These are phyloP conservation scores for Paradoxurus hermaphroditus DNA, from an alignment of 2,113 vertebrate species.

Conservation along the genomic window DNA sequence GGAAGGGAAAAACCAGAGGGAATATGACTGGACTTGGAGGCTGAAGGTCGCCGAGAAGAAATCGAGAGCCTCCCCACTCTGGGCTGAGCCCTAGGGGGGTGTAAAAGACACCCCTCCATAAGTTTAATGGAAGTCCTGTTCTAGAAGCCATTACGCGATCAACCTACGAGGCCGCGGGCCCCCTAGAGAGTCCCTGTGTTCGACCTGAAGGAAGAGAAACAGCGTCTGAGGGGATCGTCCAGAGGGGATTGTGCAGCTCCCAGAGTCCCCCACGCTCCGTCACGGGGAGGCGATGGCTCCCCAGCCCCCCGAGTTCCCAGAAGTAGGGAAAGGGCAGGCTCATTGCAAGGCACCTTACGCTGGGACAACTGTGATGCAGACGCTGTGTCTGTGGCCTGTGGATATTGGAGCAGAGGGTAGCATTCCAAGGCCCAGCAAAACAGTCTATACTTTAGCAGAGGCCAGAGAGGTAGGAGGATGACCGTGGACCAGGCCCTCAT, in stretches of 20 bases:
- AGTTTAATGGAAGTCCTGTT: background rate
- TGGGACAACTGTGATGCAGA: background rate
- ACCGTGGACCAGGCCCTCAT: background rate
- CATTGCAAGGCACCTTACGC: background rate
- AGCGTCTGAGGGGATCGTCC: background rate
- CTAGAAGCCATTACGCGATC: background rate
- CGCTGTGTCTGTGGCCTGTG: fast-evolving
- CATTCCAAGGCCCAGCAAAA: background rate
- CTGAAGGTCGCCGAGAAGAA: background rate
- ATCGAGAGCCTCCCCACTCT: background rate
- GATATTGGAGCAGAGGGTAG: background rate
- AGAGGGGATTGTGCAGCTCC: background rate
- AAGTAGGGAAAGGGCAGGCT: background rate
- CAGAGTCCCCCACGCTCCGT: background rate
- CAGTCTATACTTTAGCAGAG: background rate
- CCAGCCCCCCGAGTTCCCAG: background rate
- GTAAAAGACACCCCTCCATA: background rate
- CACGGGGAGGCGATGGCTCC: background rate
- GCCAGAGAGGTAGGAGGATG: background rate
- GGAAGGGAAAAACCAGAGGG: background rate
- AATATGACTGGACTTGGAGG: background rate
- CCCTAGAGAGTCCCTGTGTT: background rate
- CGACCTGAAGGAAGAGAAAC: background rate
- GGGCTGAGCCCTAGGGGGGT: background rate
- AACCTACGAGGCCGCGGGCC: background rate